Percentiles rank a stretch among this genome's conserved stretches.
Evolutionary conservation across 2,113 vertebrate genomes (phyloP).

Genomic region (Grus americana): DNA sequence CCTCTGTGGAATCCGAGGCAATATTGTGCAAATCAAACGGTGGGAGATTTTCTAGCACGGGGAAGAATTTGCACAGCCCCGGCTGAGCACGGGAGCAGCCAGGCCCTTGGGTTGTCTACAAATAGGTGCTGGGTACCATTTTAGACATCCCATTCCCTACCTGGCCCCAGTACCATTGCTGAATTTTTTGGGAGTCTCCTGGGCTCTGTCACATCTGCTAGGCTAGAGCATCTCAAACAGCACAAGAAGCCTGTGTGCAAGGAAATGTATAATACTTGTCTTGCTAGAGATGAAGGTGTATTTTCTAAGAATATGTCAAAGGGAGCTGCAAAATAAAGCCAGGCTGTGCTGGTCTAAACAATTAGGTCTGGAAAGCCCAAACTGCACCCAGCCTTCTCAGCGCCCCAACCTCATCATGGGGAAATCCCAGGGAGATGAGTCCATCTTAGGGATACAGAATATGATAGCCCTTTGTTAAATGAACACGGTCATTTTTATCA

Average conservation of each 20-base stretch:
- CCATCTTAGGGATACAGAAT: background rate
- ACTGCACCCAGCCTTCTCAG: background rate
- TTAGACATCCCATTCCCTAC: background rate
- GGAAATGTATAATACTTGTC: background rate
- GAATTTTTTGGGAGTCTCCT: background rate
- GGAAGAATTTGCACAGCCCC: background rate
- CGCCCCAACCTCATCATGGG: rapidly evolving
- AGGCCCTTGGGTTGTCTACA: background rate
- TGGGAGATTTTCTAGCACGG: background rate
- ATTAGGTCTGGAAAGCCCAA: background rate
- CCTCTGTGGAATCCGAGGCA: background rate
- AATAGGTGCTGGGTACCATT: background rate
- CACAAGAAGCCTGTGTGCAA: background rate
- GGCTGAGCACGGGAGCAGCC: background rate
- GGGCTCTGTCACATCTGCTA: background rate
- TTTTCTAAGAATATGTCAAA: background rate
- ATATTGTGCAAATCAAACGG: background rate
- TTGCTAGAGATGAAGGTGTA: background rate
- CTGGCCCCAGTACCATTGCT: background rate
- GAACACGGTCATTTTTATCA: background rate
- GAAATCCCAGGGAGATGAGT: background rate
- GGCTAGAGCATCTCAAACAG: background rate
- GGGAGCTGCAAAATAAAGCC: background rate
- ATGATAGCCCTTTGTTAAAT: background rate
- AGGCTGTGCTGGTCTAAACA: background rate